Percentiles rank a stretch among this genome's conserved stretches.
phyloP scores from a whole-genome alignment of 2,888 invertebrate species.

The Eilema griseolum region DNA sequence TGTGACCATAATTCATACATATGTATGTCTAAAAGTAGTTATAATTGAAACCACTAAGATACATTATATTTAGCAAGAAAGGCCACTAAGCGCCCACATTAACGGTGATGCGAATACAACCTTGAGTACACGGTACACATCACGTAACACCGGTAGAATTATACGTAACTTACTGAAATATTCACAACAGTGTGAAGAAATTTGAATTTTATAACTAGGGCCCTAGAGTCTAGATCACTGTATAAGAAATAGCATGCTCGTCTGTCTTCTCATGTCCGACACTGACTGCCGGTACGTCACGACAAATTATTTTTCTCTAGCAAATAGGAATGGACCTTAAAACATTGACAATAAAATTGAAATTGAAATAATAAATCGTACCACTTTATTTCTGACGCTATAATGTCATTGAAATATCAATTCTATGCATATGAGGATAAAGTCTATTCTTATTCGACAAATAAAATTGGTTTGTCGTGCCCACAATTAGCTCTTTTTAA shows the following conservation, averaged over 20 bases:
- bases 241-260: background rate
- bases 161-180: slow-evolving; percentile 44
- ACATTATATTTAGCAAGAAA: slow-evolving; percentile 42
- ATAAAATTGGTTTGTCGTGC: no score
- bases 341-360: no score
- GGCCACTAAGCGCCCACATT: slow-evolving; percentile 43
- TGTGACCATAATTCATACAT: slow-evolving; percentile 1
- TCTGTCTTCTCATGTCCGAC: background rate
- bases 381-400: no score
- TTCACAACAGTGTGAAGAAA: slow-evolving; percentile 48
- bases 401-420: no score
- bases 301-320: no score
- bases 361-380: no score
- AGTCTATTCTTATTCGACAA: no score
- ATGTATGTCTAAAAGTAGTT: slow-evolving; percentile 25
- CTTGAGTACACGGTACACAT: slow-evolving; percentile 1
- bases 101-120: slow-evolving; percentile 22
- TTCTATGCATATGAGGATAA: no score
- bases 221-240: background rate
- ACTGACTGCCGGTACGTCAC: no score
- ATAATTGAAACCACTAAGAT: slow-evolving; percentile 31
- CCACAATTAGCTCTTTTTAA: no score
- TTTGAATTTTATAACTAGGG: slow-evolving; percentile 20
- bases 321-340: no score
- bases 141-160: slow-evolving; percentile 26